Percentiles rank a stretch among this genome's conserved stretches.
These are phyloP conservation scores for Microchrysa polita DNA, from an alignment of 2,888 invertebrate genomes.

Conservation along the genomic window DNA sequence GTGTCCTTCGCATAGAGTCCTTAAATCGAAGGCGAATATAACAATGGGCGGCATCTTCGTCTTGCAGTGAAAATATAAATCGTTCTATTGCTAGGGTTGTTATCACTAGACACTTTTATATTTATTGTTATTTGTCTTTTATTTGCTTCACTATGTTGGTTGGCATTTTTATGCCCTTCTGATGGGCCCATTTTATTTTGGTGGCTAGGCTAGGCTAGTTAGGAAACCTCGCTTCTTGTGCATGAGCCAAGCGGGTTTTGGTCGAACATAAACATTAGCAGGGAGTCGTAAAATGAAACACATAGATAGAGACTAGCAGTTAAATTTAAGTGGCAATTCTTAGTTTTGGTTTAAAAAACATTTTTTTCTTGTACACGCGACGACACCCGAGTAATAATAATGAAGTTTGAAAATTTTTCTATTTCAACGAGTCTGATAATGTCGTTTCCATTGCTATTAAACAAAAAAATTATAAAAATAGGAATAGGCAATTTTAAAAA, in stretches of 20 bases:
- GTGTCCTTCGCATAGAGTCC: not conserved
- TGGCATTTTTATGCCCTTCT: conserved; percentile 7
- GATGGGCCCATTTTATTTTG: conserved; percentile 7
- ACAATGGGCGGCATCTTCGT: no score
- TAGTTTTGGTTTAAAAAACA: not conserved
- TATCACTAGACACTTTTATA: conserved; percentile 11
- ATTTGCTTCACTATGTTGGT: not conserved
- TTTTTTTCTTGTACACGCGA: no score
- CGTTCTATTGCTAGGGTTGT: not conserved
- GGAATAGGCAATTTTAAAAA: no score
- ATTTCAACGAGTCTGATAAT: no score
- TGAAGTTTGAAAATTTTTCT: no score
- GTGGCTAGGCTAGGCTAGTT: no score
- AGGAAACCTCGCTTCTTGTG: not conserved
- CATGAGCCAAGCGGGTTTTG: not conserved
- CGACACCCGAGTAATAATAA: no score
- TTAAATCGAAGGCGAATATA: not conserved
- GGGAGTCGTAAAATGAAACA: conserved; percentile 6
- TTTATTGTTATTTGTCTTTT: conserved; percentile 11
- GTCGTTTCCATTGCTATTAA: no score
- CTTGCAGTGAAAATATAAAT: not conserved
- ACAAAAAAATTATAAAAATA: no score
- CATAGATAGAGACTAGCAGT: not conserved
- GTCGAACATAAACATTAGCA: not conserved
- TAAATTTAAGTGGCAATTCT: conserved; percentile 8